Evolutionary conservation across 1,140 invertebrate species (phyloP).

Genomic region (Amphibalanus amphitrite): DNA sequence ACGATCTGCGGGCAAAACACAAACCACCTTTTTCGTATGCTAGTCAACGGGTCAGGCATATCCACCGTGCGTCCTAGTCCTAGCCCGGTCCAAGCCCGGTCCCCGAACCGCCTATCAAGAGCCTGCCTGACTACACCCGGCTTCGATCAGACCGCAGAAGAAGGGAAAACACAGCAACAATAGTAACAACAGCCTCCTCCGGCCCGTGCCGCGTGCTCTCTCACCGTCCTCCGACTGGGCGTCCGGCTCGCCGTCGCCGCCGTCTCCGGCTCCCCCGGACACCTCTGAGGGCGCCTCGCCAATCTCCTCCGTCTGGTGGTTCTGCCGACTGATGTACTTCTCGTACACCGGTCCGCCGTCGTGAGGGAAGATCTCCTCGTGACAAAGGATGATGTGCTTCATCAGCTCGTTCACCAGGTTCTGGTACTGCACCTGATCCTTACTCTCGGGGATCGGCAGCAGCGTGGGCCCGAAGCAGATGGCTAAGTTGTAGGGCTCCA

Average conservation of each 20-base stretch:
- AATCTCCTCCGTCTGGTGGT: conserved; percentile 35
- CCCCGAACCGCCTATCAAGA: too few relatives aligned
- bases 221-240: conserved; percentile 19
- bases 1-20: too few relatives aligned
- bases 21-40: too few relatives aligned
- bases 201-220: not conserved
- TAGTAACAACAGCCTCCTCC: too few relatives aligned
- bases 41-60: too few relatives aligned
- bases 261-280: conserved; percentile 9
- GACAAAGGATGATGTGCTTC: conserved; percentile 78
- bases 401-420: conserved; percentile 87
- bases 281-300: conserved; percentile 50
- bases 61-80: too few relatives aligned
- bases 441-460: conserved; percentile 85
- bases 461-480: conserved; percentile 96
- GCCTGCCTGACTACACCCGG: too few relatives aligned
- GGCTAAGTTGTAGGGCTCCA: conserved; percentile 94
- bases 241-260: conserved; percentile 13
- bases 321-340: conserved; percentile 53
- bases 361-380: conserved; percentile 71
- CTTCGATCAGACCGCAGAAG: too few relatives aligned
- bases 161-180: too few relatives aligned
- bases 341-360: conserved; percentile 51
- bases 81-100: too few relatives aligned
- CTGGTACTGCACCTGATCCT: conserved; percentile 86